Evolutionary conservation across 2,888 invertebrate species (phyloP).

Genomic region (Anoplius nigerrimus): DNA sequence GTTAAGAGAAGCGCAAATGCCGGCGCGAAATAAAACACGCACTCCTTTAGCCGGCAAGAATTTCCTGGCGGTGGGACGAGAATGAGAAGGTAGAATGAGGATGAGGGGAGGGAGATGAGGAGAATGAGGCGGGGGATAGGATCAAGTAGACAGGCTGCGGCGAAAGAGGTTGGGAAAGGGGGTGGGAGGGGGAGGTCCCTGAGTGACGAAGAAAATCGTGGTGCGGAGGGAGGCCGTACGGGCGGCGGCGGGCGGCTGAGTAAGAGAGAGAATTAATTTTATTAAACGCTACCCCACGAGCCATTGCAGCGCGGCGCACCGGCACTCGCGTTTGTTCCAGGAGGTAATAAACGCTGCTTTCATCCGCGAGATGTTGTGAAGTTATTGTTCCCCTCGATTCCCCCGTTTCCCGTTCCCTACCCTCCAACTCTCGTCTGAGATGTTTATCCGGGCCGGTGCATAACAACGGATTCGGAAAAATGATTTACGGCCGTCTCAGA

Average conservation of each 20-base stretch:
- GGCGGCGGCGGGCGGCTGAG: not conserved
- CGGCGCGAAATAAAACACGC: not conserved
- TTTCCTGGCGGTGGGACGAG: conserved; percentile 1
- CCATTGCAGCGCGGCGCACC: conserved; percentile 42
- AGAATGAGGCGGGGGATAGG: not conserved
- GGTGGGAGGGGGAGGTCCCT: not conserved
- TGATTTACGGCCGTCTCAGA: conserved; percentile 55
- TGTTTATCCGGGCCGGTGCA: conserved; percentile 26
- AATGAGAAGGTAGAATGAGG: conserved; percentile 20
- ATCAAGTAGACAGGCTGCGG: not conserved
- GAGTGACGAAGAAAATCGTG: conserved; percentile 5
- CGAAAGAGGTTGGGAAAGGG: conserved; percentile 13
- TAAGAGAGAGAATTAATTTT: conserved; percentile 51
- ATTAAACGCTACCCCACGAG: conserved; percentile 52
- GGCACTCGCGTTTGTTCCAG: conserved; percentile 49
- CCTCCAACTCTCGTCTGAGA: conserved; percentile 34
- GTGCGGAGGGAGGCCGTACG: not conserved
- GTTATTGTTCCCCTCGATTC: conserved; percentile 47
- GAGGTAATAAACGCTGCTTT: conserved; percentile 57
- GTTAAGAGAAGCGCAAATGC: not conserved
- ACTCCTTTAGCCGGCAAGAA: not conserved
- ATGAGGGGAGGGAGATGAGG: conserved; percentile 10
- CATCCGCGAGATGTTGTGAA: conserved; percentile 56
- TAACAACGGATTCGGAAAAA: conserved; percentile 51
- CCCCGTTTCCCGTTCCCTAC: conserved; percentile 13